Conservation (phyloP, 2,888 invertebrate species). For the Eucriotettix oculatus region DNA sequence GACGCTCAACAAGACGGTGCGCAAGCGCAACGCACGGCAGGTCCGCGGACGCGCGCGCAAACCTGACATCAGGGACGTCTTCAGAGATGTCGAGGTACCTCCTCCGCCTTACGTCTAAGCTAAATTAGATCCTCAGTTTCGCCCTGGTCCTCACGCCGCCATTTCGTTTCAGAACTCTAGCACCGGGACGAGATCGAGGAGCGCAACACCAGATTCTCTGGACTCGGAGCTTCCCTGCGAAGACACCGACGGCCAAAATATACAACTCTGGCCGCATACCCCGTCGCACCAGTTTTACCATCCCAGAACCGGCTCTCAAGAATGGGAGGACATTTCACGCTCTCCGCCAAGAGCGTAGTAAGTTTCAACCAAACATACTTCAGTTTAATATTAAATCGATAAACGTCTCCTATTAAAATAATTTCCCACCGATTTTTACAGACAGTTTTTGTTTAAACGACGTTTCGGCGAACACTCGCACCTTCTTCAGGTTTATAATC, state of each 20-base stretch:
- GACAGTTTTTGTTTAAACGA: too few relatives aligned
- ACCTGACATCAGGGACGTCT: slow-evolving; percentile 69
- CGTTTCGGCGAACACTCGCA: too few relatives aligned
- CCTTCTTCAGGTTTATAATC: too few relatives aligned
- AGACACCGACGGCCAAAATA: not conserved
- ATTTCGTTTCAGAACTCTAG: slow-evolving; percentile 47
- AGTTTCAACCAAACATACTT: too few relatives aligned
- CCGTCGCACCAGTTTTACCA: not conserved
- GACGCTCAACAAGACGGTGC: slow-evolving; percentile 58
- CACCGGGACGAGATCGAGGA: slow-evolving; percentile 67
- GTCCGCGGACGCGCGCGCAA: slow-evolving; percentile 35
- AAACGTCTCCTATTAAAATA: too few relatives aligned
- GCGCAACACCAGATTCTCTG: slow-evolving; percentile 76
- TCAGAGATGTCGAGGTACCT: slow-evolving; percentile 59
- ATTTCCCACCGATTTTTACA: too few relatives aligned
- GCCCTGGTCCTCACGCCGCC: too few relatives aligned
- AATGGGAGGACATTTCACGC: not conserved
- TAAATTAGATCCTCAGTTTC: too few relatives aligned
- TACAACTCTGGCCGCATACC: not conserved
- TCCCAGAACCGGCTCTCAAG: not conserved
- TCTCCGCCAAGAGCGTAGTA: not conserved
- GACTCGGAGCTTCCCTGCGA: slow-evolving; percentile 35
- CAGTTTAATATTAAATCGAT: too few relatives aligned
- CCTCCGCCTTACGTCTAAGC: too few relatives aligned
- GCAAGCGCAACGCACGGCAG: slow-evolving; percentile 36